Evolutionary conservation across 2,888 invertebrate species (phyloP).

Genomic region (Lysandra coridon): DNA sequence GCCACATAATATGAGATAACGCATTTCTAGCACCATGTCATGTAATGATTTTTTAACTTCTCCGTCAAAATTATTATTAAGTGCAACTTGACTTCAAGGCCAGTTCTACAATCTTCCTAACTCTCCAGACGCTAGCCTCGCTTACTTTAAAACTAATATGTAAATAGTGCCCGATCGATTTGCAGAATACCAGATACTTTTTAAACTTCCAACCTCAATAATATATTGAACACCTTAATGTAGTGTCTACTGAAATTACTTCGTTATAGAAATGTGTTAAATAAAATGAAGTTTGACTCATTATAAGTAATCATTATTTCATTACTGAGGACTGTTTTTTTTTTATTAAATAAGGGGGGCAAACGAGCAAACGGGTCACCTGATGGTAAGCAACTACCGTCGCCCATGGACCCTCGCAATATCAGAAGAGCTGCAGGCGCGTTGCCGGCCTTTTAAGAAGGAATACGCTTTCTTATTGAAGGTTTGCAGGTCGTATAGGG

Average conservation of each 20-base stretch:
- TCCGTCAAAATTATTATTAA: background rate
- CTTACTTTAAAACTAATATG: constrained; percentile 29
- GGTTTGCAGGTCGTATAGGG: too few species aligned
- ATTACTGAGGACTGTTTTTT: background rate
- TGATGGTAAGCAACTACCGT: too few species aligned
- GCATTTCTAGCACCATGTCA: background rate
- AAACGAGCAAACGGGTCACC: too few species aligned
- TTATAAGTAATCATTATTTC: background rate
- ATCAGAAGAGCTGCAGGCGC: too few species aligned
- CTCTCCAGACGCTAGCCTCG: constrained; percentile 23
- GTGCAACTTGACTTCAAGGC: background rate
- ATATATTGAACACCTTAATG: constrained; percentile 11
- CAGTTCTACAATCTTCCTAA: background rate
- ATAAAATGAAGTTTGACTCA: background rate
- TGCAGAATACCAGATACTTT: constrained; percentile 30
- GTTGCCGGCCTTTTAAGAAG: too few species aligned
- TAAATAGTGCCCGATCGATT: constrained; percentile 29
- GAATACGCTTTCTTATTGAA: too few species aligned
- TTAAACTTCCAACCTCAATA: constrained; percentile 25
- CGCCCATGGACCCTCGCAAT: too few species aligned
- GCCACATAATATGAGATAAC: background rate
- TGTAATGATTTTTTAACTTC: background rate
- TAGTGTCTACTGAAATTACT: constrained; percentile 8
- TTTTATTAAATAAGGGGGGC: too few species aligned
- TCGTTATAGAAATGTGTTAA: constrained; percentile 5